These are phyloP conservation scores for Sinocyclocheilus anshuiensis DNA, from an alignment of 2,113 vertebrate genomes.

Conservation along the genomic window DNA sequence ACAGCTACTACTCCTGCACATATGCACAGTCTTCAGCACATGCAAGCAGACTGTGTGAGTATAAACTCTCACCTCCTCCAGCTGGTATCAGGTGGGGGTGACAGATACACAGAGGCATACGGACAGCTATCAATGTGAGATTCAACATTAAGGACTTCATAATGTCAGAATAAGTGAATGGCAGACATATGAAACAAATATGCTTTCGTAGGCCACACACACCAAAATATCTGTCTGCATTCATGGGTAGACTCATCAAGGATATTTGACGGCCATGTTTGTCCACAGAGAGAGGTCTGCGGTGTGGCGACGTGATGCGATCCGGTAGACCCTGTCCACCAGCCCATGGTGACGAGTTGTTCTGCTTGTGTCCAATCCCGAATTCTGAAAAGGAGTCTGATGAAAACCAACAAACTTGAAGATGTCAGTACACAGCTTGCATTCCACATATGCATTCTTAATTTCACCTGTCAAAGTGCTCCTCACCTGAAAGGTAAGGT, in stretches of 20 bases:
- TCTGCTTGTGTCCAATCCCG: slow-evolving; percentile 93
- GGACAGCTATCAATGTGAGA: slow-evolving; percentile 96
- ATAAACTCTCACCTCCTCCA: slow-evolving; percentile 85
- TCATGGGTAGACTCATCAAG: slow-evolving; percentile 68
- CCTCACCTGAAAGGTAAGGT: slow-evolving; percentile 98
- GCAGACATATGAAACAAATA: not conserved
- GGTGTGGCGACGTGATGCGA: slow-evolving; percentile 91
- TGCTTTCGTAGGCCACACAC: not conserved
- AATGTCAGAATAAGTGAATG: slow-evolving; percentile 10
- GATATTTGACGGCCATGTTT: slow-evolving; percentile 99
- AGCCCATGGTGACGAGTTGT: slow-evolving; percentile 94
- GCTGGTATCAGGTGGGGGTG: slow-evolving; percentile 93
- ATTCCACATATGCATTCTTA: slow-evolving; percentile 40
- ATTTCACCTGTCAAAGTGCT: slow-evolving; percentile 61
- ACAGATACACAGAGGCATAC: slow-evolving; percentile 95
- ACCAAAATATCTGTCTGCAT: not conserved
- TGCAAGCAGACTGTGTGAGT: not conserved
- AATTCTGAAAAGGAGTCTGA: slow-evolving; percentile 82
- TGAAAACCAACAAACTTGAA: not conserved
- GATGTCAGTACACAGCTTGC: not conserved
- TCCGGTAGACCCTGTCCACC: slow-evolving; percentile 95
- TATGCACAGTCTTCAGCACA: not conserved
- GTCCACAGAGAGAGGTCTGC: slow-evolving; percentile 91
- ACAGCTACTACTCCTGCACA: not conserved
- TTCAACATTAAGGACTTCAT: slow-evolving; percentile 77